A percentile compares a stretch with the other conserved stretches of the same genome.
These are phyloP conservation scores for Norana najaformis DNA, from an alignment of 2,888 invertebrate genomes.

Conservation along the genomic window DNA sequence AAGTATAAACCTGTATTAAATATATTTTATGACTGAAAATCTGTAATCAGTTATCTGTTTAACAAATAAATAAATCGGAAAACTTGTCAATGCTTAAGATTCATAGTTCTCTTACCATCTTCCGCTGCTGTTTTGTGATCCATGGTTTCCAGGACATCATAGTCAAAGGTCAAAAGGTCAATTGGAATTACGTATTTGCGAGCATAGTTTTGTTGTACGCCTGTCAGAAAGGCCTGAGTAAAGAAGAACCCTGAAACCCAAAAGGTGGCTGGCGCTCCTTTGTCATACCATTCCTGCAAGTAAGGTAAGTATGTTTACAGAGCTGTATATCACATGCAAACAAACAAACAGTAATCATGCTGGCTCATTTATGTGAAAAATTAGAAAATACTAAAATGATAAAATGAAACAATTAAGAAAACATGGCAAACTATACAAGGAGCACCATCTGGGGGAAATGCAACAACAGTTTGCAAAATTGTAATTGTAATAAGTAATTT, in stretches of 20 bases:
- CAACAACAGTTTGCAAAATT: neutral
- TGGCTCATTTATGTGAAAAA: neutral
- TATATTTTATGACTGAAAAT: neutral
- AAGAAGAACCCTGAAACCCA: constrained; percentile 65
- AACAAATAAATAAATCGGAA: neutral
- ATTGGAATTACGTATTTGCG: constrained; percentile 64
- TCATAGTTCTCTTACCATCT: constrained; percentile 60
- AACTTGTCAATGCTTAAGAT: neutral
- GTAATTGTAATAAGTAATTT: no score
- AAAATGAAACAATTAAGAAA: neutral
- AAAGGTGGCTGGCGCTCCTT: constrained; percentile 61
- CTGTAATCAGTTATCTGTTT: neutral
- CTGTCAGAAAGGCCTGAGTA: constrained; percentile 65
- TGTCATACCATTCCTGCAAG: constrained; percentile 65
- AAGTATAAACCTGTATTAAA: neutral
- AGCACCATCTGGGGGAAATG: neutral
- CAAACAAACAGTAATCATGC: neutral
- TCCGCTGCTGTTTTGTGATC: constrained; percentile 61
- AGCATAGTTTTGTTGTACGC: constrained; percentile 64
- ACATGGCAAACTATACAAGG: neutral
- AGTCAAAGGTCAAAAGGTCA: constrained; percentile 61
- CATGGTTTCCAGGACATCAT: constrained; percentile 69
- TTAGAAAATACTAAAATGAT: neutral
- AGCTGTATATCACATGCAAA: neutral
- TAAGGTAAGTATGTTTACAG: neutral